Percentiles rank a stretch among this genome's conserved stretches.
phyloP scores from a whole-genome alignment of 2,888 invertebrate species.

The Caenorhabditis parvicauda region DNA sequence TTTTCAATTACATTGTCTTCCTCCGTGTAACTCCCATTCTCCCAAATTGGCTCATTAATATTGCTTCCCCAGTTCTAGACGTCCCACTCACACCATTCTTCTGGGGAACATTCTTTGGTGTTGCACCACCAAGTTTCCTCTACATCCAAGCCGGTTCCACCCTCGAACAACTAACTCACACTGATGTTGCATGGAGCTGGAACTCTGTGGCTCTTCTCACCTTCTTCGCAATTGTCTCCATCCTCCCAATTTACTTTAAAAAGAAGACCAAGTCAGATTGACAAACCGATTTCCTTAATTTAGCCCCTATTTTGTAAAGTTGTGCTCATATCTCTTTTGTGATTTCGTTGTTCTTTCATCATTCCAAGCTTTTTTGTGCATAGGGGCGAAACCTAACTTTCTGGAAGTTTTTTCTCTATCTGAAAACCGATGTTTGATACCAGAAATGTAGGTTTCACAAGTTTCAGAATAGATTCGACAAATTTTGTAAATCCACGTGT shows the following conservation, averaged over 20 bases:
- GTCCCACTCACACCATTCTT: conserved; percentile 89
- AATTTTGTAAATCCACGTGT: too few species aligned
- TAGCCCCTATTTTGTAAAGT: too few species aligned
- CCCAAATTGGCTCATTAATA: conserved; percentile 98
- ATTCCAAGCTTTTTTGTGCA: not conserved
- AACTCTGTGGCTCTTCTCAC: conserved; percentile 67
- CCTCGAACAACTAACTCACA: conserved; percentile 84
- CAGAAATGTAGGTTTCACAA: too few species aligned
- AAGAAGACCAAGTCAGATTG: conserved; percentile 23
- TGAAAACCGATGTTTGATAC: too few species aligned
- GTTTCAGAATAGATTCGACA: too few species aligned
- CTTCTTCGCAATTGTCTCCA: conserved; percentile 78
- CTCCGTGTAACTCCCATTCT: conserved; percentile 92
- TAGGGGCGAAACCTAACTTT: too few species aligned
- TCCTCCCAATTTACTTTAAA: conserved; percentile 79
- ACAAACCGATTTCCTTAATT: not conserved
- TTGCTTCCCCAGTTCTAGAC: conserved; percentile 91
- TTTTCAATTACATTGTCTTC: conserved; percentile 94
- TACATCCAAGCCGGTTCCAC: conserved; percentile 97
- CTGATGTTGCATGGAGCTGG: conserved; percentile 72
- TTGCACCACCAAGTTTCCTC: conserved; percentile 92
- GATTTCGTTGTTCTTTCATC: not conserved
- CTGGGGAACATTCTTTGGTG: conserved; percentile 91
- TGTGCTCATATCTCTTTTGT: not conserved
- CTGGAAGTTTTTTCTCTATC: too few species aligned